These are phyloP conservation scores for Eurypyga helias DNA, from an alignment of 2,113 vertebrate species.

Conservation along the genomic window DNA sequence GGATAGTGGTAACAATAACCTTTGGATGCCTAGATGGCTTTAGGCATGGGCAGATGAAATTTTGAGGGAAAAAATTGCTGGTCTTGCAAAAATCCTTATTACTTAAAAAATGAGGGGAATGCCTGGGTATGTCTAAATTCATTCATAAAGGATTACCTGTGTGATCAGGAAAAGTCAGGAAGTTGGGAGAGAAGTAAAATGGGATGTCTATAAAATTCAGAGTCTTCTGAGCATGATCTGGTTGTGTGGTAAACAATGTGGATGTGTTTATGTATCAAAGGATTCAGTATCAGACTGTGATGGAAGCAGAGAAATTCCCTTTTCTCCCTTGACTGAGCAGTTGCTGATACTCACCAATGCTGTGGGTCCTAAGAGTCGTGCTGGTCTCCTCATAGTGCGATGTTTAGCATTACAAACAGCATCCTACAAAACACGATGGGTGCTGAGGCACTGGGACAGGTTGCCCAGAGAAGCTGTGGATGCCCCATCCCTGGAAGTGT, in stretches of 20 bases:
- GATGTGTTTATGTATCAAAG: rapidly evolving
- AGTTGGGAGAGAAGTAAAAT: not conserved
- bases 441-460: too few relatives aligned
- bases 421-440: not conserved
- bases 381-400: not conserved
- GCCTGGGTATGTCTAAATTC: not conserved
- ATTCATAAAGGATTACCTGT: not conserved
- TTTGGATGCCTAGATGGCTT: not conserved
- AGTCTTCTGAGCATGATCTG: not conserved
- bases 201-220: not conserved
- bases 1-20: not conserved
- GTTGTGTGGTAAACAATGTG: not conserved
- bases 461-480: too few relatives aligned
- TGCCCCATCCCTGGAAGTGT: too few relatives aligned
- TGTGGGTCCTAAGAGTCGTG: not conserved
- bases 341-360: not conserved
- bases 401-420: not conserved
- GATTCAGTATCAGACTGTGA: not conserved
- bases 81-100: not conserved
- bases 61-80: not conserved
- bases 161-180: not conserved
- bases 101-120: not conserved
- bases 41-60: not conserved
- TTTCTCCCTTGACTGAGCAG: not conserved
- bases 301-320: not conserved